Percentiles rank a stretch among this genome's conserved stretches.
phyloP scores from a whole-genome alignment of 1,140 invertebrate genomes.

The Chironomus striatipennis region DNA sequence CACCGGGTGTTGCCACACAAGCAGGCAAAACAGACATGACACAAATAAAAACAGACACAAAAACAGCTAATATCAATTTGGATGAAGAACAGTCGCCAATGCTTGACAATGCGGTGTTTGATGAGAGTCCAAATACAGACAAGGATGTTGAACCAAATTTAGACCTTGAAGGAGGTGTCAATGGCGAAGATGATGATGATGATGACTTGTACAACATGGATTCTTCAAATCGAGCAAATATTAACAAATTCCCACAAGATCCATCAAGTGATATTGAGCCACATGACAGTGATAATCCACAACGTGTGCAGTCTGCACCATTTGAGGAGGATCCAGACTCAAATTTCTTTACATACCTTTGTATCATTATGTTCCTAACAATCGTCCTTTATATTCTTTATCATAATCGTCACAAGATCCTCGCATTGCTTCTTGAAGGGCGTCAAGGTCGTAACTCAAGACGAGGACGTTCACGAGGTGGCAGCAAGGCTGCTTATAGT shows the following conservation, averaged over 20 bases:
- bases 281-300: neutral
- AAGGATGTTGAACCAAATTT: neutral
- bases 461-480: slow-evolving; percentile 31
- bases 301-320: neutral
- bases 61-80: neutral
- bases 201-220: neutral
- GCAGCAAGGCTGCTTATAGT: slow-evolving; percentile 45
- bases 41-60: neutral
- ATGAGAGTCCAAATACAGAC: neutral
- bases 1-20: neutral
- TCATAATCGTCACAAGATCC: slow-evolving; percentile 60
- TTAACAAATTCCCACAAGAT: neutral
- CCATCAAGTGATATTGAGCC: neutral
- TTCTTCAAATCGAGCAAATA: neutral
- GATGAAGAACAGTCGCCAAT: neutral
- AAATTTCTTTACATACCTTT: slow-evolving; percentile 56
- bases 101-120: neutral
- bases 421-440: slow-evolving; percentile 50
- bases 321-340: slow-evolving; percentile 40
- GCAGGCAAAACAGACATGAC: neutral
- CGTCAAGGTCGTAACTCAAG: slow-evolving; percentile 44
- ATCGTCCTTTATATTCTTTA: slow-evolving; percentile 53
- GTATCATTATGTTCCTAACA: slow-evolving; percentile 48
- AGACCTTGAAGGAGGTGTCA: neutral
- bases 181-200: neutral